Percentiles rank a stretch among this genome's conserved stretches.
Evolutionary conservation across 2,888 invertebrate species (phyloP).

Genomic region (Physocephala rufipes): DNA sequence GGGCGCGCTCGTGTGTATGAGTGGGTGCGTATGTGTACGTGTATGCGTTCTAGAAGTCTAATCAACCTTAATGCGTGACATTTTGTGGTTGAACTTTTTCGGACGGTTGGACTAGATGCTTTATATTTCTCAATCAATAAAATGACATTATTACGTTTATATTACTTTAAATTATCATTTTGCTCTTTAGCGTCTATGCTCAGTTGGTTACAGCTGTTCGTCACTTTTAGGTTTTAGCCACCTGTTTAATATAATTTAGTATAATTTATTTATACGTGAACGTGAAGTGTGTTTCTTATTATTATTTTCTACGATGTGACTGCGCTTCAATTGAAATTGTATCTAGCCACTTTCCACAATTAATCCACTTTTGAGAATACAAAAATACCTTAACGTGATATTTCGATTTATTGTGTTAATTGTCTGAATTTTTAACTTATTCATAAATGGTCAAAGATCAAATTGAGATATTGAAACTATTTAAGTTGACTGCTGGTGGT

Average conservation of each 20-base stretch:
- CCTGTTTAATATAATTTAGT: too few species aligned
- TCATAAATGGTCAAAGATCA: too few species aligned
- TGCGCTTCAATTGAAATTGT: too few species aligned
- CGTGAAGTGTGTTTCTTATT: slow-evolving; percentile 41
- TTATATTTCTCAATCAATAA: slow-evolving; percentile 16
- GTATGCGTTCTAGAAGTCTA: background rate
- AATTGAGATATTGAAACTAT: too few species aligned
- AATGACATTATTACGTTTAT: slow-evolving; percentile 26
- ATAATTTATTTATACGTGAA: slow-evolving; percentile 56
- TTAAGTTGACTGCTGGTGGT: too few species aligned
- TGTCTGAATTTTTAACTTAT: too few species aligned
- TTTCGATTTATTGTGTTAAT: too few species aligned
- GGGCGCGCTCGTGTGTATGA: background rate
- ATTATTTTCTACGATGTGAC: too few species aligned
- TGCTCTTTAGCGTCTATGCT: slow-evolving; percentile 14
- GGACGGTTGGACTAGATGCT: background rate
- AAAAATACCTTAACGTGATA: too few species aligned
- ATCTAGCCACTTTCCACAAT: too few species aligned
- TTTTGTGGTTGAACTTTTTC: slow-evolving; percentile 4
- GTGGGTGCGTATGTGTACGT: background rate
- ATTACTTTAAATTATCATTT: slow-evolving; percentile 18
- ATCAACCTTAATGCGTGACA: background rate
- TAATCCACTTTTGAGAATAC: too few species aligned
- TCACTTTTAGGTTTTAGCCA: background rate
- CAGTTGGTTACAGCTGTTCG: background rate